Base-by-base conservation (phyloP, 2,888 invertebrate species). In the Encarsia formosa region DNA sequence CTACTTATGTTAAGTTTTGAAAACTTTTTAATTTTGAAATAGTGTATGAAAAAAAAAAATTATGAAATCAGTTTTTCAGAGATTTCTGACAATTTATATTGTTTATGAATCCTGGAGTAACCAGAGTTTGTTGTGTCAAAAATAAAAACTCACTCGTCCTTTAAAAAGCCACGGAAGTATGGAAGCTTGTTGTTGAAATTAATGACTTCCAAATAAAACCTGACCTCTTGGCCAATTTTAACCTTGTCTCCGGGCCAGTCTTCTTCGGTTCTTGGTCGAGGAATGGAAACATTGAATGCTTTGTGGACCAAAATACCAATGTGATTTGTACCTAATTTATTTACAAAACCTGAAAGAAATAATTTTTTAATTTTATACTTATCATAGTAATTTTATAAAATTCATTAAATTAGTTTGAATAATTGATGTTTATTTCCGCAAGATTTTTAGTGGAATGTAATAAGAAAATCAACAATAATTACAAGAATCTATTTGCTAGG, bases 271-370 rank as follows among this genome's bases (percentile, higher is more conserved):
- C 66, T 62, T 6, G 81, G 80, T 62, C 81, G 78, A 34, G 83
- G 83, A 39, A 87, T 78, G 4, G 85, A 84, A 11, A 85, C 83
- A 73, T 87, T 86, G 64, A 87, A 87, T 20, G 81, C 78, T 63
- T 82, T 79, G 66, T 87, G 85, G 0, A 87, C 81, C 45, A 87
- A 75, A 58, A 86, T 79, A 4, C 83, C 84, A 51, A 88, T 74
- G 73, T 87, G 85, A 60, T 83, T 82, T 29, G 75, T 69, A 58
- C 81, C 81, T 59, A 81, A 83, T 68, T 85, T 86, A 65, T 83
- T 86, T 1, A 87, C 83, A 59, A 82, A 68, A 9, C 85, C 75
- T 75, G 24, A n/a, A 61, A 58, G 1, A 51, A 40, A 31, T 29
- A 16, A 29, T 16, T 2, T 34, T 11, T 19, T 11, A 44, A 20